Evolutionary conservation across 2,797 vertebrate species (phyloP), one percentile per base, ranked within the genome.

Genomic region (Arctocebus calabarensis): DNA sequence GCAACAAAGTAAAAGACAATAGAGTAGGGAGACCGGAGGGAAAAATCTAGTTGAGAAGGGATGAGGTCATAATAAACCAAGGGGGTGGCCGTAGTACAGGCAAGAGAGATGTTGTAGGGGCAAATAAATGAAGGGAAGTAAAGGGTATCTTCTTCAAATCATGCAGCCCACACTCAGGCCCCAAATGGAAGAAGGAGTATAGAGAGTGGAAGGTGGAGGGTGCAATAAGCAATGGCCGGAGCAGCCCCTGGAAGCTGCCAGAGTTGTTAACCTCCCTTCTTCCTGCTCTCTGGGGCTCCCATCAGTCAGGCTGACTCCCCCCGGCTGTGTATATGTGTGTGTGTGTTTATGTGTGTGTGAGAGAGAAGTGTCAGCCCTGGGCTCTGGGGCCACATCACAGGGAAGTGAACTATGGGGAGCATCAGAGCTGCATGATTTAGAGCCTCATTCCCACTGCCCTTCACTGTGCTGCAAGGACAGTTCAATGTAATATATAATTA

Each of bases 371-470:
- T 96, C 95, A 64, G 94, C 84, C 43, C 34, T 0, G 48, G 96
- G 85, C 71, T 94, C 96, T 94, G 78, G 91, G 3, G 22, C 93
- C 97, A 94, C 88, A 37, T 64, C 55, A 7, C 81, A 25, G 83
- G 13, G 0, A 32, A 22, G 91, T 84, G 66, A 98, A 88, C 97
- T 59, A 87, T 6, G 62, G 94, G 91, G 78, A 66, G 40, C 40
- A 87, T 95, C 94, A 96, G 86, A 57, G 79, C 93, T 94, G 93
- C 0, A 8, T 89, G 94, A 96, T 96, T 96, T 25, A 93, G 93
- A 97, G 97, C 94, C 96, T 97, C 95, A 64, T 97, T 98, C 95
- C 94, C 93, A 71, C 94, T 97, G 98, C 97, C 98, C 97, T 98
- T 97, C 97, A 84, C 83, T 5, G 34, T 77, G 75, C 79, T 79